Evolutionary conservation across 2,797 vertebrate species (phyloP).

Genomic region (Sebastes cheni): DNA sequence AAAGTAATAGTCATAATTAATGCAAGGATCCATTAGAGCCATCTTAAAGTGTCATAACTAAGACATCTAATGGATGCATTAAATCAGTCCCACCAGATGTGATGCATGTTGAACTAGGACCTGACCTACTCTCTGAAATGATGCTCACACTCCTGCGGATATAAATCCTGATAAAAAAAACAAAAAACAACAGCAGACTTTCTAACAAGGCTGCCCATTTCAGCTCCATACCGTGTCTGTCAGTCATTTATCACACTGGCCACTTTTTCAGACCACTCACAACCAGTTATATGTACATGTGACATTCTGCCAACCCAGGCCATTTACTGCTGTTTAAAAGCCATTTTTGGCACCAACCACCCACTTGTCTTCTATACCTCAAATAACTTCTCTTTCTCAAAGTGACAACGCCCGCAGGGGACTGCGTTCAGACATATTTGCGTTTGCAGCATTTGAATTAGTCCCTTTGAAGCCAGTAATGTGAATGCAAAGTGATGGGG

Average conservation of each 20-base stretch:
- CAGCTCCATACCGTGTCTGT: not conserved
- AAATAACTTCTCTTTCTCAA: constrained; percentile 39
- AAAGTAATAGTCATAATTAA: constrained; percentile 67
- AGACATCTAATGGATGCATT: constrained; percentile 23
- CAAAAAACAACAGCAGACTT: not conserved
- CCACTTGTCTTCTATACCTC: constrained; percentile 31
- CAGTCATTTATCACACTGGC: constrained; percentile 14
- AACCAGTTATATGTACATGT: constrained; percentile 18
- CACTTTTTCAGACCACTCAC: constrained; percentile 16
- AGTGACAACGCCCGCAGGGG: constrained; percentile 53
- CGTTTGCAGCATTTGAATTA: constrained; percentile 63
- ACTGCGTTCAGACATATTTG: constrained; percentile 65
- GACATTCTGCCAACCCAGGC: constrained; percentile 26
- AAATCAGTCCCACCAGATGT: constrained; percentile 20
- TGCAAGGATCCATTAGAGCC: constrained; percentile 63
- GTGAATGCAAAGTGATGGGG: constrained; percentile 61
- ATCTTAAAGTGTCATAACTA: constrained; percentile 51
- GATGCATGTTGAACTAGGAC: constrained; percentile 19
- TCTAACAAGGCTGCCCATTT: constrained; percentile 13
- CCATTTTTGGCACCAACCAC: constrained; percentile 26
- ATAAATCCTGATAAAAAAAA: constrained; percentile 11
- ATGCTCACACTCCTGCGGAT: not conserved
- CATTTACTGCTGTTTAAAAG: constrained; percentile 38
- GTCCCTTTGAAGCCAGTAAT: constrained; percentile 65
- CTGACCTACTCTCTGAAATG: not conserved